phyloP scores from a whole-genome alignment of 2,888 invertebrate species.

The Molanna angustata region DNA sequence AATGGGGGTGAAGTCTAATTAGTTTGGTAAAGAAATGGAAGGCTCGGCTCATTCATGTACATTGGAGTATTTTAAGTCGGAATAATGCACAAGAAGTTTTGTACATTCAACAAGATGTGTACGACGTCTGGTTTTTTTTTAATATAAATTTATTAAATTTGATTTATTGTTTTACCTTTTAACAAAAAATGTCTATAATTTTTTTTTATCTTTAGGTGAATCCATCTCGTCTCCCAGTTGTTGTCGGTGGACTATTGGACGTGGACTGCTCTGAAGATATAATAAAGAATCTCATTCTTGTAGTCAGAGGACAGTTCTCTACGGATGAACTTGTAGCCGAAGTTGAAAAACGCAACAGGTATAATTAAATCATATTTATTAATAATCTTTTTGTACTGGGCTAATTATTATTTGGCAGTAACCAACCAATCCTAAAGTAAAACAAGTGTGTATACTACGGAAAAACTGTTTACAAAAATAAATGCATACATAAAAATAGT shows the following conservation, averaged over 20 bases:
- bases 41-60: too few relatives aligned
- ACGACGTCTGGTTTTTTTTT: neutral
- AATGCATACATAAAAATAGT: too few relatives aligned
- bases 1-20: too few relatives aligned
- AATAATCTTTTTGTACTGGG: too few relatives aligned
- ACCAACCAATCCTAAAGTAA: too few relatives aligned
- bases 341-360: slow-evolving; percentile 88
- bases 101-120: neutral
- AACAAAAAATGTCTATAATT: neutral
- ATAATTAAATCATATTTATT: too few relatives aligned
- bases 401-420: neutral
- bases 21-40: too few relatives aligned
- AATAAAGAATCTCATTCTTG: slow-evolving; percentile 96
- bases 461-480: too few relatives aligned
- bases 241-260: slow-evolving; percentile 95
- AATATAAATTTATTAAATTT: neutral
- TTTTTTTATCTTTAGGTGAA: slow-evolving; percentile 68
- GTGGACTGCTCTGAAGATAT: slow-evolving; percentile 99
- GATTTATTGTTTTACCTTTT: neutral
- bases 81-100: too few relatives aligned
- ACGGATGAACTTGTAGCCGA: slow-evolving; percentile 99
- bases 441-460: too few relatives aligned
- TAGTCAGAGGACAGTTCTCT: slow-evolving; percentile 97
- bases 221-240: slow-evolving; percentile 95
- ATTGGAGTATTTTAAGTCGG: too few relatives aligned